Conservation (phyloP, 37 sponge, comb jelly and placozoan genomes). For the Lycopodina hypogea region DNA sequence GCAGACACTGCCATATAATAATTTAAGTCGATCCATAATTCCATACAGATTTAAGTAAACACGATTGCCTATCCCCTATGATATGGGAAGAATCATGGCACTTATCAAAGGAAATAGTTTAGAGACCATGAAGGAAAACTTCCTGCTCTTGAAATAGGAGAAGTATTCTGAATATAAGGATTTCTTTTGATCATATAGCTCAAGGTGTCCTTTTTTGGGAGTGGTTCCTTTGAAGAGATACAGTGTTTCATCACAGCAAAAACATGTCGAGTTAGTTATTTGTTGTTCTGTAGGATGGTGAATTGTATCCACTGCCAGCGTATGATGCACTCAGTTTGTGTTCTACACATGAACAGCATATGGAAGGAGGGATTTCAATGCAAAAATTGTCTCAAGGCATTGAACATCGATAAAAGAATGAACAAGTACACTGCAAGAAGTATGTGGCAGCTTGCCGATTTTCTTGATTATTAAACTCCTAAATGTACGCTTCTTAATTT, state of each 20-base stretch:
- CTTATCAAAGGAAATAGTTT: no score
- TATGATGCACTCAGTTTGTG: slow-evolving; percentile 87
- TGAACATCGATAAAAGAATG: slow-evolving; percentile 28
- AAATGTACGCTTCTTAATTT: neutral
- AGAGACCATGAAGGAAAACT: no score
- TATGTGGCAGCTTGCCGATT: slow-evolving; percentile 17
- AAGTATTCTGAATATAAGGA: no score
- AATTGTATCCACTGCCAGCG: slow-evolving; percentile 90
- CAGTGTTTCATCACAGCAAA: no score
- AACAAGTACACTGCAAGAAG: slow-evolving; percentile 74
- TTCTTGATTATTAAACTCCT: neutral
- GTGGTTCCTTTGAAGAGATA: no score
- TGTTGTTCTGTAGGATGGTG: slow-evolving; percentile 57
- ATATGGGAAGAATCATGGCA: no score
- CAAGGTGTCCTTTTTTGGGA: no score
- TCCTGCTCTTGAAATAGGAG: no score
- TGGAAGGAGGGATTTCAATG: slow-evolving; percentile 83
- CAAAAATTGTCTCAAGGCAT: slow-evolving; percentile 44
- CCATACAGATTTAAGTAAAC: no score
- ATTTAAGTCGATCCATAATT: neutral
- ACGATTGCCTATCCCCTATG: no score
- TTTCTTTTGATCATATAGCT: no score
- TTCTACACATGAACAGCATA: slow-evolving; percentile 77
- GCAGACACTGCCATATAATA: neutral
- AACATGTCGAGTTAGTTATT: no score